A percentile compares a stretch with the other conserved stretches of the same genome.
phyloP scores from a whole-genome alignment of 2,113 vertebrate genomes.

The Raja brachyura region DNA sequence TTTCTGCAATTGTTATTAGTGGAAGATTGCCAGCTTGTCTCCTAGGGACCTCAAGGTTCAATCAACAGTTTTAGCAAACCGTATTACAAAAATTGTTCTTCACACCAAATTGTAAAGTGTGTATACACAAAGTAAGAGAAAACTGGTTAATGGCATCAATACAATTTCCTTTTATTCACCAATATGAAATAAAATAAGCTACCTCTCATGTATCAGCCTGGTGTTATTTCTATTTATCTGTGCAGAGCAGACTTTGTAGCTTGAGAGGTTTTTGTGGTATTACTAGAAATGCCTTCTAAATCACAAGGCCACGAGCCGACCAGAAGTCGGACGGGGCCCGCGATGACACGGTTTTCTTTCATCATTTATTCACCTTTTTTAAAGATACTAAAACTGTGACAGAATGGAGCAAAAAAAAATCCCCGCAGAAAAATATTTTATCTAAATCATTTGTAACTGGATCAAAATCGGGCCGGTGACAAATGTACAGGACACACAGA shows the following conservation, averaged over 20 bases:
- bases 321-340: not conserved
- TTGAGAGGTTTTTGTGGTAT: not conserved
- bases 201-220: not conserved
- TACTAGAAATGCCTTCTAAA: not conserved
- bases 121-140: not conserved
- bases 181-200: not conserved
- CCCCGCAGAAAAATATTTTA: not conserved
- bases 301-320: not conserved
- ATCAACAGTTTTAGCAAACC: constrained; percentile 21
- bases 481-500: not conserved
- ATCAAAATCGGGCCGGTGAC: not conserved
- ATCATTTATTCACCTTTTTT: not conserved
- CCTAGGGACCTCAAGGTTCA: constrained; percentile 14
- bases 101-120: not conserved
- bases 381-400: not conserved
- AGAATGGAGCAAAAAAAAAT: not conserved
- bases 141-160: not conserved
- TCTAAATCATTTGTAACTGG: not conserved
- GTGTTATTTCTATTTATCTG: not conserved
- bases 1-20: constrained; percentile 33
- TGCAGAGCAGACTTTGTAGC: not conserved
- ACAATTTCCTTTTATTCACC: not conserved
- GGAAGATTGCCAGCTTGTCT: constrained; percentile 36
- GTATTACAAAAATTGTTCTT: not conserved
- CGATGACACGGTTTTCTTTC: not conserved